Evolutionary conservation across 1,140 invertebrate species (phyloP).

Genomic region (Agrypnia vestita): DNA sequence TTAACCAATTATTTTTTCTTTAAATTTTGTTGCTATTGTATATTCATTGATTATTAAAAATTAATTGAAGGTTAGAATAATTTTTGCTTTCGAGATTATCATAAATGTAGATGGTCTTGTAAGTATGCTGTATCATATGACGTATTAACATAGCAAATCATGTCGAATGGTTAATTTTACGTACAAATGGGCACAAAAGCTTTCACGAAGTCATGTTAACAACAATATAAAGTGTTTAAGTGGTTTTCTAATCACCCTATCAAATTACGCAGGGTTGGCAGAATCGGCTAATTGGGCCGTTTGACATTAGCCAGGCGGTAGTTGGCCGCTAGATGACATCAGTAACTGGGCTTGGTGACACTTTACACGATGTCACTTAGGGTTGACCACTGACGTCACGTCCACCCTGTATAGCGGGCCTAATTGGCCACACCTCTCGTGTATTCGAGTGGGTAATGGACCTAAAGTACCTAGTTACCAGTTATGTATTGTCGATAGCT

Average conservation of each 20-base stretch:
- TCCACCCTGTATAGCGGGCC: background rate
- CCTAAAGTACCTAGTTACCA: background rate
- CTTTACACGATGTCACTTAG: constrained; percentile 20
- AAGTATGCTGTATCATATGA: no score
- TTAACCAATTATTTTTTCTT: no score
- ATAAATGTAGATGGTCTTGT: no score
- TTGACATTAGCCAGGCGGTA: constrained; percentile 10
- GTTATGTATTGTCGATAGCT: no score
- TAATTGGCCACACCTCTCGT: background rate
- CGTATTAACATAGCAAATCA: no score
- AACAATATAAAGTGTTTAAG: background rate
- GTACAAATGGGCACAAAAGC: no score
- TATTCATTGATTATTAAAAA: no score
- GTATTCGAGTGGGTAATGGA: constrained; percentile 14
- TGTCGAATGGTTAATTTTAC: no score
- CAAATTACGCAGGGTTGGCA: constrained; percentile 21
- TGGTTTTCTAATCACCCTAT: constrained; percentile 29
- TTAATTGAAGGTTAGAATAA: no score
- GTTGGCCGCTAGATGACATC: constrained; percentile 12
- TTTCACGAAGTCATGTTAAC: background rate
- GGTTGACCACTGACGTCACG: background rate
- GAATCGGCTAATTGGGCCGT: constrained; percentile 31
- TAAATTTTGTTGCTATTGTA: no score
- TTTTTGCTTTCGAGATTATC: no score
- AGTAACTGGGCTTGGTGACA: constrained; percentile 17